Evolutionary conservation across 2,888 invertebrate species (phyloP).

Genomic region (Brachylomia viminalis): DNA sequence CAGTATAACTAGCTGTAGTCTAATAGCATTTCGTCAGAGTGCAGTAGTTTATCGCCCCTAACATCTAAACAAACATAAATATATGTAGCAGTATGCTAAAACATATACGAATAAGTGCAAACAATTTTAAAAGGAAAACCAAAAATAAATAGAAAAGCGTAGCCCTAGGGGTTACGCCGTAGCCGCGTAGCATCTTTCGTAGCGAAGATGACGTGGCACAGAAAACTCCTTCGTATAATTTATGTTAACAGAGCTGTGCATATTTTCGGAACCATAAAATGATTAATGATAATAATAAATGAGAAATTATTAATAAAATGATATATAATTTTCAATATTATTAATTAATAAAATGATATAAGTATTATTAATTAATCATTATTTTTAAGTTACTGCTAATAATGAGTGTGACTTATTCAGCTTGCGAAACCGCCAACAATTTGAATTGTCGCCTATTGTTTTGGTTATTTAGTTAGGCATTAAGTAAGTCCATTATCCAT

Average conservation of each 20-base stretch:
- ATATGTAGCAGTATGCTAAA: neutral
- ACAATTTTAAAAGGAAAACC: neutral
- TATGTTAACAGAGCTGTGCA: conserved; percentile 3
- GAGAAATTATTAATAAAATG: too few species aligned
- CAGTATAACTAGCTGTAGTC: conserved; percentile 19
- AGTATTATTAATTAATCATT: neutral
- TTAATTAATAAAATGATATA: too few species aligned
- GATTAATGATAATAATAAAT: conserved; percentile 14
- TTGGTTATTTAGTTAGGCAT: conserved; percentile 44
- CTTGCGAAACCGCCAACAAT: conserved; percentile 35
- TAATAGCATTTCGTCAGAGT: conserved; percentile 25
- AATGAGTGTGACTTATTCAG: conserved; percentile 30
- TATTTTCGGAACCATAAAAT: conserved; percentile 29
- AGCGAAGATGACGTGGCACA: conserved; percentile 68
- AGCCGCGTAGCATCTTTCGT: conserved; percentile 69
- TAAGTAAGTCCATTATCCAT: conserved; percentile 33
- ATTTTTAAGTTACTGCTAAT: conserved; percentile 12
- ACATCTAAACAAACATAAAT: neutral
- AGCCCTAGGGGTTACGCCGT: conserved; percentile 56
- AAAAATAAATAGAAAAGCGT: conserved; percentile 36
- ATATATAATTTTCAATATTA: neutral
- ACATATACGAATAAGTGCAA: conserved; percentile 1
- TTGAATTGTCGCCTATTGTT: conserved; percentile 38
- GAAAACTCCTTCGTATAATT: conserved; percentile 10
- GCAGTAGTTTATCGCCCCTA: conserved; percentile 17